Evolutionary conservation across 2,797 vertebrate genomes (phyloP), one percentile per base, ranked within the genome.

Genomic region (Mallotus villosus): DNA sequence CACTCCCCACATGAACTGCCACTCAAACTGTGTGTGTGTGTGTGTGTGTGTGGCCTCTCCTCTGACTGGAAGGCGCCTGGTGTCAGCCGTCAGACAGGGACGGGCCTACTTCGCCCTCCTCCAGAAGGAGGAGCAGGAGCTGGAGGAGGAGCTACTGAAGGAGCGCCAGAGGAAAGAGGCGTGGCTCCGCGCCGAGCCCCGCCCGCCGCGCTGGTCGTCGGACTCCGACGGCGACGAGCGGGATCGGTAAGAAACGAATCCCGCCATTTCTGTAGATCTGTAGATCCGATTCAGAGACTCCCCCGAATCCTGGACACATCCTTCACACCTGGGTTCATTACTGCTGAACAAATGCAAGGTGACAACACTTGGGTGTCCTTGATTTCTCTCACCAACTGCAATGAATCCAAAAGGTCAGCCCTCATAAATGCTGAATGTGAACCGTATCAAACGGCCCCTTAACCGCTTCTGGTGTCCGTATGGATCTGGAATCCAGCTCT

Each of bases 91-190:
- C 78, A 92, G 88, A 78, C 78, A 51, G 21, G 89, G 93, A 14
- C 82, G 78, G 0, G 88, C 90, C 0, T 93, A 90, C 71, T 93
- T 94, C 46, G 63, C 75, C 46, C 81, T 88, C 0, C 86, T 94
- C 58, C 87, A 58, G 66, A 87, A 89, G 73, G 92, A 94, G 75
- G 89, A 84, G 0, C 64, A 78, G 21, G 73, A 88, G 71, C 85
- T 78, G 62, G 78, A 80, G 71, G 86, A 72, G 11, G 24, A 63
- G 0, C 71, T 75, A 37, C 71, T 72, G 55, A 68, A 77, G 71
- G 75, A 82, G 72, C 80, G 77, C 58, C 74, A 76, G 72, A 78
- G 65, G 72, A 76, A 27, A 22, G 75, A 81, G 53, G 81, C 72
- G 3, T 70, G 63, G 76, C 62, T 41, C 65, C 80, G 24, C 14